These are phyloP conservation scores for Elmis aenea DNA, from an alignment of 2,888 invertebrate genomes.

Conservation along the genomic window DNA sequence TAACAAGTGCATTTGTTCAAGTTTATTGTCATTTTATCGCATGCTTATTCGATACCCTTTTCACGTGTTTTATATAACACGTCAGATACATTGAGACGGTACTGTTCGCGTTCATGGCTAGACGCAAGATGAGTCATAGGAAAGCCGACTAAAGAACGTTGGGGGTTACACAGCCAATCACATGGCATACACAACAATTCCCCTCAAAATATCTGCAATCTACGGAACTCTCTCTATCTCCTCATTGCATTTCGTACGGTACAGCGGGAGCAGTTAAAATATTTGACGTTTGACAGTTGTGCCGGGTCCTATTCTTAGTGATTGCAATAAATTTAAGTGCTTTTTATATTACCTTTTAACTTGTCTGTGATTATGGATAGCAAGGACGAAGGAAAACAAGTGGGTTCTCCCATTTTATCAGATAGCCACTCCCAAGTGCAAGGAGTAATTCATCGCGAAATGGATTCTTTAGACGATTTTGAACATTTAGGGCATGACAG, in stretches of 20 bases:
- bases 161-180: no score
- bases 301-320: slow-evolving; percentile 4
- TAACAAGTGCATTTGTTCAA: no score
- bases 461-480: slow-evolving; percentile 67
- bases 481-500: slow-evolving; percentile 65
- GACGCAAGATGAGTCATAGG: slow-evolving; percentile 20
- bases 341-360: no score
- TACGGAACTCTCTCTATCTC: slow-evolving; percentile 2
- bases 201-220: slow-evolving; percentile 26
- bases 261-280: slow-evolving; percentile 12
- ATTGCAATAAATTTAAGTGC: slow-evolving; percentile 5
- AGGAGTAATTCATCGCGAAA: slow-evolving; percentile 15
- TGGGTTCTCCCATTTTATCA: background rate
- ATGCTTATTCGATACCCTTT: no score
- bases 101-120: no score
- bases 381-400: slow-evolving; percentile 7
- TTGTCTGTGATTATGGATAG: slow-evolving; percentile 17
- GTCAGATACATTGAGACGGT: no score
- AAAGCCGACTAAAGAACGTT: no score
- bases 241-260: no score
- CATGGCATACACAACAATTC: slow-evolving; percentile 19
- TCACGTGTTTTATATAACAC: no score
- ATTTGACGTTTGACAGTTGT: slow-evolving; percentile 27
- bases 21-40: no score
- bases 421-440: slow-evolving; percentile 8